Conservation (phyloP, 2,113 vertebrate genomes). For the Trogon surrucura region DNA sequence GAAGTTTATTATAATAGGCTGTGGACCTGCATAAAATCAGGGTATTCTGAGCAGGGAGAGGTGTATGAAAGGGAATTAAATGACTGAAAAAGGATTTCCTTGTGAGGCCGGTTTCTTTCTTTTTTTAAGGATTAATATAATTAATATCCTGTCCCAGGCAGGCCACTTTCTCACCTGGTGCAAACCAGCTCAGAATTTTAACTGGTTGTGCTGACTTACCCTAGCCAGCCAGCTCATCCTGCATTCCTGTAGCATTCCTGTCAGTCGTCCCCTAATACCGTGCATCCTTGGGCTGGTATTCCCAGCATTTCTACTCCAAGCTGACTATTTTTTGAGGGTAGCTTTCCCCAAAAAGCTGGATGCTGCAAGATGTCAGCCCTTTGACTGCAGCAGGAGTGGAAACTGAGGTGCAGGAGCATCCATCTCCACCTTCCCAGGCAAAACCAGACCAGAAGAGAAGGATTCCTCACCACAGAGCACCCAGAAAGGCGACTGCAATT, state of each 20-base stretch:
- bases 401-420: neutral
- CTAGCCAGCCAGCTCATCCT: neutral
- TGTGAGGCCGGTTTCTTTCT: neutral
- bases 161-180: neutral
- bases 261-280: neutral
- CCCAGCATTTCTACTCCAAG: neutral
- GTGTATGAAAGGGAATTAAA: conserved; percentile 48
- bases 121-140: conserved; percentile 52
- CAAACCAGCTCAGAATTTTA: conserved; percentile 8
- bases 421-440: neutral
- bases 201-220: neutral
- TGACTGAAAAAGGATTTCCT: conserved; percentile 49
- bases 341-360: neutral
- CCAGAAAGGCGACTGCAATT: rapidly evolving
- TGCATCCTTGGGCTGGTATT: neutral
- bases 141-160: conserved; percentile 20
- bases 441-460: neutral
- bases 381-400: neutral
- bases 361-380: rapidly evolving
- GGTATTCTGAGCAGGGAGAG: neutral
- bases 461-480: rapidly evolving
- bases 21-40: conserved; percentile 69
- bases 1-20: conserved; percentile 44
- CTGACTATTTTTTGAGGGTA: neutral
- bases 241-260: neutral